phyloP scores from a whole-genome alignment of 2,113 vertebrate genomes.

The Panurus biarmicus region DNA sequence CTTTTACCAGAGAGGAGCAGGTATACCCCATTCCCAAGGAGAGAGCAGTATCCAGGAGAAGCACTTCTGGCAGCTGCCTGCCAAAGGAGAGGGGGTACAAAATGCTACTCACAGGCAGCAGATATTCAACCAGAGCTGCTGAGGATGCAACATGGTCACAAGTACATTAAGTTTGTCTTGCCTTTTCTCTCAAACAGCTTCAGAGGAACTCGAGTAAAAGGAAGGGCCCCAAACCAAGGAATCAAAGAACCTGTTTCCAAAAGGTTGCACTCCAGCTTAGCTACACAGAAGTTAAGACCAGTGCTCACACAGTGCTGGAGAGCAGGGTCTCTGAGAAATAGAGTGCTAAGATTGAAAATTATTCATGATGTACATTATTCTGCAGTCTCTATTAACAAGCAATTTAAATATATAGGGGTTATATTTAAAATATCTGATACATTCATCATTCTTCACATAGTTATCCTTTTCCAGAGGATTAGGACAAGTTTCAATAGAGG shows the following conservation, averaged over 20 bases:
- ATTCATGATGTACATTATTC: background rate
- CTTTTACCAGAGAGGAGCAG: background rate
- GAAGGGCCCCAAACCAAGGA: background rate
- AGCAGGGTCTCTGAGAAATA: background rate
- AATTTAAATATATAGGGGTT: background rate
- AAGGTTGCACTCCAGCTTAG: background rate
- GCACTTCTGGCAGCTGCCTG: background rate
- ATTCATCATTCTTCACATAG: background rate
- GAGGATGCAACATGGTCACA: background rate
- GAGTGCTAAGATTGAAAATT: background rate
- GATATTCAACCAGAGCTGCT: background rate
- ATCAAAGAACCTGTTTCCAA: background rate
- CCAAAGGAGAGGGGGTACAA: background rate
- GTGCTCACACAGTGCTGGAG: background rate
- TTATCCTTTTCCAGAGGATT: background rate
- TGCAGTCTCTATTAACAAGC: background rate
- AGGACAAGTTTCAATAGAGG: background rate
- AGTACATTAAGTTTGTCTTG: background rate
- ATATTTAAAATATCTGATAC: background rate
- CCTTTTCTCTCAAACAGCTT: background rate
- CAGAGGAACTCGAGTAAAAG: background rate
- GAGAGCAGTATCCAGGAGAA: background rate
- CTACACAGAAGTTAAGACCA: background rate
- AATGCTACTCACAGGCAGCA: background rate
- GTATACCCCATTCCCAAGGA: background rate